Evolutionary conservation across 2,888 invertebrate species (phyloP), one percentile per base, ranked within the genome.

Genomic region (Drosophila suboccidentalis): DNA sequence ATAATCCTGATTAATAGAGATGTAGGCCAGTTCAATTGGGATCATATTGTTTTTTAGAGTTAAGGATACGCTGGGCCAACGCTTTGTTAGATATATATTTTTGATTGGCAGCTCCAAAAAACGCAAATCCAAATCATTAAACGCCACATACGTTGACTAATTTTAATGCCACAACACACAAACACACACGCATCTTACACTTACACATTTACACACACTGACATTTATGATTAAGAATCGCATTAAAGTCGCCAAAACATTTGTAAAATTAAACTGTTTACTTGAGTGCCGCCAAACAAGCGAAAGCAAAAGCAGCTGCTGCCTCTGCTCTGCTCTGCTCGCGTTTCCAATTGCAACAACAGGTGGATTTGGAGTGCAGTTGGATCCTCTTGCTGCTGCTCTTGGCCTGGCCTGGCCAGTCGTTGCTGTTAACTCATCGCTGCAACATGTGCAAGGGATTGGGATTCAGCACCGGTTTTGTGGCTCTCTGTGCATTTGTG

Each of bases 221-320:
- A 69, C 71, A 82, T 69, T 54, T 83, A 84, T 71, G 65, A 83
- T 71, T 84, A 79, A 83, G 84, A 67, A 70, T 62, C 59, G 78
- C 78, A 81, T 82, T 87, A 81, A 81, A 87, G 71, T 74, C 83
- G 74, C 78, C 63, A 80, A 82, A 73, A 74, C 78, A 82, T 74
- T 69, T 84, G 87, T 84, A 82, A 77, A 87, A 80, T 75, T 71
- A 84, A 87, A 71, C 74, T 77, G 76, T 81, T 79, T 77, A 74
- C 63, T 66, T 62, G 62, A 59, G 43, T 65, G 54, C 46, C 44
- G 50, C 44, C 51, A 11, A 26, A 26, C 26, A 26, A 39, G 32
- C 9, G 26, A 50, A 50, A 41, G 41, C 19, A 19, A 11, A 38
- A 38, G n/a, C 73, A 82, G 69, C 71, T 80, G 79, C n/a, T 19